A percentile compares a stretch with the other conserved stretches of the same genome.
phyloP scores from a whole-genome alignment of 30 jellyfish, hydroid and myxozoan species.

The Turritopsis dohrnii region DNA sequence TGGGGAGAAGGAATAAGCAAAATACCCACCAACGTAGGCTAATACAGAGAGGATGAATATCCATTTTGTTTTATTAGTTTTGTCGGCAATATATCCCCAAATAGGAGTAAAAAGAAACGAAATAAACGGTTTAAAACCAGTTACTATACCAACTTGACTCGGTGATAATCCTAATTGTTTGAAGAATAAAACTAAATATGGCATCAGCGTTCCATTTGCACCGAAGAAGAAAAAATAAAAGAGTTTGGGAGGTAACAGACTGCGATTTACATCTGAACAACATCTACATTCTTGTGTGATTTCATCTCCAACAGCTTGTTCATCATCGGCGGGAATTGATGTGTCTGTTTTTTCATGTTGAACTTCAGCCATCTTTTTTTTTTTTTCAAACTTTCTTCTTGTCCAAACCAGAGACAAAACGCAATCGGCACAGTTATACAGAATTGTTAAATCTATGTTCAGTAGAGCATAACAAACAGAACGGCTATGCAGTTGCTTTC shows the following conservation, averaged over 20 bases:
- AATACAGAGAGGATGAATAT: constrained; percentile 58
- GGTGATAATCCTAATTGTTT: constrained; percentile 78
- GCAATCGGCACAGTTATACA: not conserved
- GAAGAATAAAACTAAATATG: constrained; percentile 67
- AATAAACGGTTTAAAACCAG: constrained; percentile 89
- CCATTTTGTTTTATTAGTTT: constrained; percentile 61
- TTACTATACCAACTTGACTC: constrained; percentile 85
- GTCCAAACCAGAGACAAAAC: too few relatives aligned
- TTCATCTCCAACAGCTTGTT: constrained; percentile 6
- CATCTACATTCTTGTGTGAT: constrained; percentile 24
- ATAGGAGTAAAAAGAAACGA: constrained; percentile 80
- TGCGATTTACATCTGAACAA: constrained; percentile 57
- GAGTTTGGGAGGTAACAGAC: constrained; percentile 58
- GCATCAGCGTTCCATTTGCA: constrained; percentile 86
- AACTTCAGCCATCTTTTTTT: not conserved
- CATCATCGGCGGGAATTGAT: not conserved
- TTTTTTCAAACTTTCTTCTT: too few relatives aligned
- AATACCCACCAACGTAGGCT: constrained; percentile 83
- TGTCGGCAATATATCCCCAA: constrained; percentile 94
- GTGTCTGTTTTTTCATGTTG: not conserved
- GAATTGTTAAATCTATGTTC: not conserved
- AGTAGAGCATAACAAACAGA: not conserved
- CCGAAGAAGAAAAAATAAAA: constrained; percentile 87
- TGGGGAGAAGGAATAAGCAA: constrained; percentile 77
- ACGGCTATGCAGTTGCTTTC: not conserved